phyloP scores from a whole-genome alignment of 2,113 vertebrate genomes.

The Seriola aureovittata region DNA sequence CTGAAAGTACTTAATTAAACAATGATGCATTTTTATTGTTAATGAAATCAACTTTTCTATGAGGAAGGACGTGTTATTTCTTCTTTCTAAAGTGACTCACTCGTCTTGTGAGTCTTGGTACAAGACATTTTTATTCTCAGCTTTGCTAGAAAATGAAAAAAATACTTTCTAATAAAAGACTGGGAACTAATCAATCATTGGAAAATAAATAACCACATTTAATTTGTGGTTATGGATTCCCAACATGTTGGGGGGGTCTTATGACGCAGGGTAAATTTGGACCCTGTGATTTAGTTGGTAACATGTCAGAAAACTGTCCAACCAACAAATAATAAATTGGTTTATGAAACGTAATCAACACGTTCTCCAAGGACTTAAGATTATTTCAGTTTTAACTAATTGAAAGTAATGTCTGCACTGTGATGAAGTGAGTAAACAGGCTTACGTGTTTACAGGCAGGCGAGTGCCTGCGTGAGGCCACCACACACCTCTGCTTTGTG shows the following conservation, averaged over 20 bases:
- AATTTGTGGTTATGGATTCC: too few relatives aligned
- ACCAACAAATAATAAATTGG: too few relatives aligned
- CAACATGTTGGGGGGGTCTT: too few relatives aligned
- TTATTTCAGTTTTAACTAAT: neutral
- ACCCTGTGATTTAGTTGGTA: too few relatives aligned
- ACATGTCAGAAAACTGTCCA: too few relatives aligned
- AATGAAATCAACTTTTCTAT: neutral
- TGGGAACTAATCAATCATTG: too few relatives aligned
- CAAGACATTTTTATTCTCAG: neutral
- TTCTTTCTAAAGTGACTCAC: neutral
- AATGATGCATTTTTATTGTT: neutral
- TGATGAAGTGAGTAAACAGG: neutral
- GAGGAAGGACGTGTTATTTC: neutral
- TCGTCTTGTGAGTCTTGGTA: neutral
- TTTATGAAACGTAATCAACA: too few relatives aligned
- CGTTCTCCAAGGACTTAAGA: neutral
- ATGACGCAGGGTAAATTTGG: too few relatives aligned
- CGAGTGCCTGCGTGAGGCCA: conserved; percentile 9
- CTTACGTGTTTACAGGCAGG: neutral
- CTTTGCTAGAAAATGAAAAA: too few relatives aligned
- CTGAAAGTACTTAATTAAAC: neutral
- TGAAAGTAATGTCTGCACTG: too few relatives aligned
- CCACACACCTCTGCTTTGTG: conserved; percentile 28
- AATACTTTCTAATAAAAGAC: too few relatives aligned
- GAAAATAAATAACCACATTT: too few relatives aligned